Evolutionary conservation across 2,113 vertebrate genomes (phyloP).

Genomic region (Arvicanthis niloticus): DNA sequence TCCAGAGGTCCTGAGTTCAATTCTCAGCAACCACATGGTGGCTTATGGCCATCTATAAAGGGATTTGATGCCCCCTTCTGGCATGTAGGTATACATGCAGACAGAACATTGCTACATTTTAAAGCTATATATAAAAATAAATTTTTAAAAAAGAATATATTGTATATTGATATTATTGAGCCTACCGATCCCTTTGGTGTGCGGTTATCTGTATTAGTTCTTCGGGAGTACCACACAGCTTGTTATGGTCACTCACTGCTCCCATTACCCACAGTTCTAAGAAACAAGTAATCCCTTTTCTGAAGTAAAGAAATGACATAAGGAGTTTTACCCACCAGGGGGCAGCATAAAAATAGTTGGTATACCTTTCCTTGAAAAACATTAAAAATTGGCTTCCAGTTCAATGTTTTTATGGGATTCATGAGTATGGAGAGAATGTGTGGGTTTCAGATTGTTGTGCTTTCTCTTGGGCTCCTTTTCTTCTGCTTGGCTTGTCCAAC

Average conservation of each 20-base stretch:
- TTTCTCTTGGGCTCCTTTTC: background rate
- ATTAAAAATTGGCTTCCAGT: background rate
- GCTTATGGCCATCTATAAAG: too few species aligned
- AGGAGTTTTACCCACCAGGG: slow-evolving; percentile 53
- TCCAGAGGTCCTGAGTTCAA: too few species aligned
- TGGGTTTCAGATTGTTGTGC: background rate
- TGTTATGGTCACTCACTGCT: background rate
- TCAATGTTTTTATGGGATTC: background rate
- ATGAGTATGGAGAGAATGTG: background rate
- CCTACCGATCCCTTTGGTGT: background rate
- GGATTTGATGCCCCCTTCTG: too few species aligned
- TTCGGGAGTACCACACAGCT: background rate
- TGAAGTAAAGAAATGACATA: background rate
- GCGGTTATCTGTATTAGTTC: background rate
- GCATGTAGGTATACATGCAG: too few species aligned
- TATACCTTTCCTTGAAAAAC: background rate
- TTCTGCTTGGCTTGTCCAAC: background rate
- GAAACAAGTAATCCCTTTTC: background rate
- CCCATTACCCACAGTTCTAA: background rate
- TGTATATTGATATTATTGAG: background rate
- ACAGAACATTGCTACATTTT: too few species aligned
- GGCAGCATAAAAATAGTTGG: slow-evolving; percentile 61
- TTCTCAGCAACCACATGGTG: too few species aligned
- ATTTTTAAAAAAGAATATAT: too few species aligned
- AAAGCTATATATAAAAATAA: too few species aligned